Conservation (phyloP, 30 jellyfish, hydroid and myxozoan genomes). For the Turritopsis rubra region DNA sequence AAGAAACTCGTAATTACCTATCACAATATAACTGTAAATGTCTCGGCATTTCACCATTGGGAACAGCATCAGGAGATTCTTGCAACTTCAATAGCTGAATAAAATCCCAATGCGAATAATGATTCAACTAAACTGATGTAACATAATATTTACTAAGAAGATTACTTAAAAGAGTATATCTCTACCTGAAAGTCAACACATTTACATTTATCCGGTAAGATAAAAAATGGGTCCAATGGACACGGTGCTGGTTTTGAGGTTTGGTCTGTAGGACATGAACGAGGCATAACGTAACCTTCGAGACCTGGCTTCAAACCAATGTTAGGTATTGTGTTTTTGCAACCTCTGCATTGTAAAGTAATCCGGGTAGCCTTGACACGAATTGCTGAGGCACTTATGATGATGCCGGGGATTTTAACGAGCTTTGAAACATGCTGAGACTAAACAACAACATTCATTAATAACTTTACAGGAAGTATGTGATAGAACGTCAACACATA, state of each 20-base stretch:
- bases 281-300: constrained; percentile 95
- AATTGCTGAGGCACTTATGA: constrained; percentile 96
- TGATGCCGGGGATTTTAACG: constrained; percentile 94
- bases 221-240: constrained; percentile 97
- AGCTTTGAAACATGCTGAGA: constrained; percentile 90
- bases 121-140: no score
- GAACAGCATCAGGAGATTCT: constrained; percentile 97
- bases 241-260: constrained; percentile 96
- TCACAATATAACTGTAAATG: constrained; percentile 87
- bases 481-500: no score
- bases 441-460: constrained; percentile 38
- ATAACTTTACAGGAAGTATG: no score
- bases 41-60: constrained; percentile 98
- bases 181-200: constrained; percentile 98
- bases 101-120: neutral
- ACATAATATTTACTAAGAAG: neutral
- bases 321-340: constrained; percentile 86
- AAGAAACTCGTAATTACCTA: constrained; percentile 45
- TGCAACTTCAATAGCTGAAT: constrained; percentile 77
- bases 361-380: constrained; percentile 87
- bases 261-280: constrained; percentile 93
- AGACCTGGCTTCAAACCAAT: constrained; percentile 88
- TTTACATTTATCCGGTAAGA: constrained; percentile 96
- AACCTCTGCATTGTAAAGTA: constrained; percentile 91
- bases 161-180: neutral